Base-by-base conservation (phyloP, 2,797 vertebrate species). In the Sternotherus odoratus region DNA sequence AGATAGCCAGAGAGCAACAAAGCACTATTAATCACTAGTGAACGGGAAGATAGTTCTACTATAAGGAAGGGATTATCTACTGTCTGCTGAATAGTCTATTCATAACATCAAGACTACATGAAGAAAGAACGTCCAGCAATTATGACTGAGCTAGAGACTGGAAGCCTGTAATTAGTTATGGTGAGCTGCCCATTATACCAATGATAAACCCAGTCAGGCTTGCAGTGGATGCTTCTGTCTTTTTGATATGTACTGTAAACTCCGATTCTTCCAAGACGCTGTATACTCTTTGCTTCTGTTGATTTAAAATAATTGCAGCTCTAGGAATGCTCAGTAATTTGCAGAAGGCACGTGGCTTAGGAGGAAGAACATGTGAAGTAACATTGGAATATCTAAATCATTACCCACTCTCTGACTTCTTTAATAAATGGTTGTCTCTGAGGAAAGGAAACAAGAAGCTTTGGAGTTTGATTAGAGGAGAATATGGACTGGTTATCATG, bases 401-500 rank as follows among this genome's bases (percentile, higher is more conserved):
- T 75, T 63, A 57, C 4, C 19, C 74, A 66, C 19, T 21, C 8
- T 23, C 63, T 89, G 4, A 48, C 12, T 85, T 79, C 26, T 50
- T 56, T 78, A 89, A 43, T 17, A 63, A 54, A 8, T 1, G 4
- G 3, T 83, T 83, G 17, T 1, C 33, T 28, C 2, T 2, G 6
- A 33, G 33, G 43, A 84, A 84, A 3, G 23, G 78, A 85, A 79
- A 1, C 6, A 79, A 24, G 49, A 66, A 9, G 9, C 63, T 66
- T 36, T 36, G 63, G n/a, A 66, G 9, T 36, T 36, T 36, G 63
- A 66, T 66, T 23, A 66, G 8, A 63, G 60, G n/a, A 82, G 2
- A 0, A 33, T 5, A 0, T 10, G 48, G 53, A 0, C 8, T 81
- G 19, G 11, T 87, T 9, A 53, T 26, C 78, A 6, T 66, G 51